Evolutionary conservation across 1,140 invertebrate genomes (phyloP).

Genomic region (Ganaspis sp.): DNA sequence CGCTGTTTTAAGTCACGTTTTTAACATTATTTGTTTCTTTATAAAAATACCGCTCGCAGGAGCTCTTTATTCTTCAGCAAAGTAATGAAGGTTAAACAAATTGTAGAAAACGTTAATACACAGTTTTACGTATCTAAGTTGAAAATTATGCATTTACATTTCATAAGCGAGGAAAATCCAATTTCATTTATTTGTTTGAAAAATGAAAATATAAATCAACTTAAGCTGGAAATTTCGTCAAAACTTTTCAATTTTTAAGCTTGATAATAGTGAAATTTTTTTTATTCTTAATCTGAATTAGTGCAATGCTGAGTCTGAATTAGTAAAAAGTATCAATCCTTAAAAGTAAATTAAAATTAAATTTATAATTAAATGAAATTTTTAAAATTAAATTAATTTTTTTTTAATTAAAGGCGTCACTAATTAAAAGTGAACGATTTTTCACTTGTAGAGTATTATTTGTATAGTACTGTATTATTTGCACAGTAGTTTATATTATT

Average conservation of each 20-base stretch:
- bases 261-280: no score
- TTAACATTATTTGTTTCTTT: not conserved
- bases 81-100: not conserved
- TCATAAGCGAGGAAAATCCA: not conserved
- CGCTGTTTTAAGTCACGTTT: not conserved
- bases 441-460: no score
- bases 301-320: no score
- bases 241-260: not conserved
- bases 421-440: no score
- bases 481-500: no score
- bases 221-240: not conserved
- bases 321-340: no score
- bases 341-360: no score
- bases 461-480: no score
- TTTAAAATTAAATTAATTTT: no score
- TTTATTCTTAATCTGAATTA: no score
- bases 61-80: not conserved
- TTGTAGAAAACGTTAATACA: not conserved
- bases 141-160: not conserved
- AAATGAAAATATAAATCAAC: not conserved
- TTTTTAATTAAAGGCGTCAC: no score
- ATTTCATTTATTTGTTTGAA: not conserved
- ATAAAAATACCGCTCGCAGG: not conserved
- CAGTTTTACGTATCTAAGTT: constrained; percentile 1
- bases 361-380: no score